These are phyloP conservation scores for Neolamprologus kungweensis DNA, from an alignment of 2,113 vertebrate genomes.

Conservation along the genomic window DNA sequence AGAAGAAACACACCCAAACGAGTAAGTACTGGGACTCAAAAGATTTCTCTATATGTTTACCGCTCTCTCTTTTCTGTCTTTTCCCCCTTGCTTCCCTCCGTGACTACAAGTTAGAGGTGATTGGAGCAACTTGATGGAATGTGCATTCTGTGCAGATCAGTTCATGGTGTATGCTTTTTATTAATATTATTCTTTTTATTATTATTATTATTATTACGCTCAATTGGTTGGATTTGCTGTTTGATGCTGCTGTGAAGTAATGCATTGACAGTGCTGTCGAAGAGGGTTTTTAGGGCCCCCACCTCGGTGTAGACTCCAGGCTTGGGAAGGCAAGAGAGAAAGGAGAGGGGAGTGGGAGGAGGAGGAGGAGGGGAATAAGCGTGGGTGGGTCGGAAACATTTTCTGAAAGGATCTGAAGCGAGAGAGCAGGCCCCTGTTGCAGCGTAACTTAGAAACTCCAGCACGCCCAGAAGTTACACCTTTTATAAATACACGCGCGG, in stretches of 20 bases:
- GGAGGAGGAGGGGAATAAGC: slow-evolving; percentile 52
- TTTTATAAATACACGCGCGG: slow-evolving; percentile 13
- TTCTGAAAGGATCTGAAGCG: slow-evolving; percentile 61
- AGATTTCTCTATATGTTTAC: neutral
- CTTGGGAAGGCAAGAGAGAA: slow-evolving; percentile 9
- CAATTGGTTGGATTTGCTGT: neutral
- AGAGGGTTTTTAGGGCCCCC: slow-evolving; percentile 26
- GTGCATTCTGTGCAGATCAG: neutral
- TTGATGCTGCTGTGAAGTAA: slow-evolving; percentile 2
- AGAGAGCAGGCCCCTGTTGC: slow-evolving; percentile 45
- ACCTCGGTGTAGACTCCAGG: slow-evolving; percentile 18
- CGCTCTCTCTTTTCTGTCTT: neutral
- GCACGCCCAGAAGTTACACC: slow-evolving; percentile 28
- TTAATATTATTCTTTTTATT: neutral
- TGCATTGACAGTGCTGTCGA: slow-evolving; percentile 35
- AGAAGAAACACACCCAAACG: slow-evolving; percentile 85
- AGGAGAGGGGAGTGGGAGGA: slow-evolving; percentile 35
- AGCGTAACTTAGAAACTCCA: slow-evolving; percentile 33
- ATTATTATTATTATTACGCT: neutral
- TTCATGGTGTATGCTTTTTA: neutral
- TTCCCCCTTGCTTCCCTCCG: neutral
- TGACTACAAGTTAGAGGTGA: slow-evolving; percentile 43
- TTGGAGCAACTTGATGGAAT: slow-evolving; percentile 39
- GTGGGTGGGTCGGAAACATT: slow-evolving; percentile 73
- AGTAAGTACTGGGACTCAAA: slow-evolving; percentile 69